phyloP scores from a whole-genome alignment of 2,797 vertebrate species.

The Eurystomus glaucurus region DNA sequence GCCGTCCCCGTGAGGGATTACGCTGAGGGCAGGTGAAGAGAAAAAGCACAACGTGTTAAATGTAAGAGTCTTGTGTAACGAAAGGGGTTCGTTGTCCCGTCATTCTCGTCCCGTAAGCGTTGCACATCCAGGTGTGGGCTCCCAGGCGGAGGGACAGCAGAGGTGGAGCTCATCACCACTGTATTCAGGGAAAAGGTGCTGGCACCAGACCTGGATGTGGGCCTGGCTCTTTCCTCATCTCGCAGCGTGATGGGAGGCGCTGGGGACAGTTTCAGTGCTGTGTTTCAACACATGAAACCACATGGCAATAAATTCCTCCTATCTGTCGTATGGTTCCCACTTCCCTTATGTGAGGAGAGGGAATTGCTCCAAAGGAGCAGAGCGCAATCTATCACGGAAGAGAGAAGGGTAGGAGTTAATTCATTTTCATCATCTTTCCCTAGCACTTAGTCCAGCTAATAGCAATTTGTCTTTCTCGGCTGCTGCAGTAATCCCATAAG shows the following conservation, averaged over 20 bases:
- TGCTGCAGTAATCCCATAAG: background rate
- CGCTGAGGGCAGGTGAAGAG: background rate
- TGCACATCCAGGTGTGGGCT: background rate
- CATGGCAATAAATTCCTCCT: background rate
- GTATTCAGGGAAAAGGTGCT: background rate
- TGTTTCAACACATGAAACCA: background rate
- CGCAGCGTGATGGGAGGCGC: rapidly evolving
- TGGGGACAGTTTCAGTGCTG: background rate
- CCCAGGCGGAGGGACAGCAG: background rate
- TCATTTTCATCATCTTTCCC: background rate
- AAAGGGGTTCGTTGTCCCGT: background rate
- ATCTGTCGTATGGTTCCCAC: rapidly evolving
- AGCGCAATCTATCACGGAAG: background rate
- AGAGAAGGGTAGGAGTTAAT: slow-evolving; percentile 20
- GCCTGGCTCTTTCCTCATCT: background rate
- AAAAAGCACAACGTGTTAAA: background rate
- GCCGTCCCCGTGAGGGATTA: background rate
- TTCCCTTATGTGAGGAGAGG: background rate
- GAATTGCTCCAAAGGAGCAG: background rate
- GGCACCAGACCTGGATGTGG: background rate
- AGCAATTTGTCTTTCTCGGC: slow-evolving; percentile 17
- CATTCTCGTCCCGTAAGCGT: rapidly evolving
- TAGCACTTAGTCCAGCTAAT: background rate
- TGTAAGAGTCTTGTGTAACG: rapidly evolving
- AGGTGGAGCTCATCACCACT: background rate